Evolutionary conservation across 2,888 invertebrate species (phyloP), one percentile per base, ranked within the genome.

Genomic region (Amblyteles armatorius): DNA sequence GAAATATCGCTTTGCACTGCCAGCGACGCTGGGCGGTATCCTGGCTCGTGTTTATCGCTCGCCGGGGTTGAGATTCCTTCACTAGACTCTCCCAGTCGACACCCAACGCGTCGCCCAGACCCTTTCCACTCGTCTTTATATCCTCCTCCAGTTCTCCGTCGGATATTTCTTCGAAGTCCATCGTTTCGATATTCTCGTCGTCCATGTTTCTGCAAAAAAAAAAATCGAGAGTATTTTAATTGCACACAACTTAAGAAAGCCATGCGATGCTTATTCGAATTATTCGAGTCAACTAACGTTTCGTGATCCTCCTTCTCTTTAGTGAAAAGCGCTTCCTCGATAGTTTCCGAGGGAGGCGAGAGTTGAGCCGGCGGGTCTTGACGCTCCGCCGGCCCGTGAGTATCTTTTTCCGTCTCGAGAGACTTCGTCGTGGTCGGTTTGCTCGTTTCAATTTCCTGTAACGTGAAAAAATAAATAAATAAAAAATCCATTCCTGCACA

Each of bases 61-160:
- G 89, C 60, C 95, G 94, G 0, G 95, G 95, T 50, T 96, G 95
- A 5, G 97, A 97, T 94, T 98, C 97, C 2, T 97, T 97, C 0
- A 98, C 97, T 67, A 99, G 95, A 92, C 98, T 98, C 13, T 98
- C 97, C 98, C 98, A 98, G 94, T 99, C 98, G 1, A 99, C 98
- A n/a, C 98, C 98, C 40, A 99, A 94, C n/a, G 98, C 98, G 94
- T 98, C 98, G 5, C 98, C 98, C 85, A 98, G 95, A 50, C 97
- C 96, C 94, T 95, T 96, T 87, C 95, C 95, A 90, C 95, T 96
- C 16, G 97, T 95, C 90, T 94, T 94, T 73, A 94, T 92, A 71
- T 98, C 97, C 92, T 98, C 97, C 92, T 98, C 98, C 50, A 98
- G 94, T 93, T 98, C 98, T 74, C 98, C 98, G 93, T 98, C 98